Evolutionary conservation across 2,113 vertebrate species (phyloP), one percentile per base, ranked within the genome.

Genomic region (Abramis brama): DNA sequence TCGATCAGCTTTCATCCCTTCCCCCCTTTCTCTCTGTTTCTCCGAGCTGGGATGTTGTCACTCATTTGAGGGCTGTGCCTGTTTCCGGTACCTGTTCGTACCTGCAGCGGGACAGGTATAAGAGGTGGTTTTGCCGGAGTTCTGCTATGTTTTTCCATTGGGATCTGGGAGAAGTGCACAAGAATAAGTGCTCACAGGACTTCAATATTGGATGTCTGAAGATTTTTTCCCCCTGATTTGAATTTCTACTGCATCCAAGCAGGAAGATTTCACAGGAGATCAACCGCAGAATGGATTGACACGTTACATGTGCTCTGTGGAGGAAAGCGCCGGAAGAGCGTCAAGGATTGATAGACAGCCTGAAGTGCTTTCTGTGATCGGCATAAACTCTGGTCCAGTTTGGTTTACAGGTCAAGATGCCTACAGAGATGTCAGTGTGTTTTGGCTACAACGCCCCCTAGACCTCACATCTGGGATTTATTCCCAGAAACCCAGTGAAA

Each of bases 11-110:
- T 83, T 83, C 30, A 15, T 39, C 55, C 74, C 45, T 43, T 43
- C 77, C 33, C 55, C 52, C 50, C 75, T 57, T 27, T 17, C 43
- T 75, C n/a, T 77, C 45, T 45, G 36, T 52, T 27, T 70, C 84
- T 78, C 12, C 55, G 57, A 45, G 27, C 71, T 25, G 33, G 52
- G 71, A 75, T 52, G 60, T 55, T 78, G 25, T 50, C 68, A 68
- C 7, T 83, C 27, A 27, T 55, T 87, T 86, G 88, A 85, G 87
- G 87, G 86, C 73, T 77, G n/a, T 30, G 33, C 76, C 60, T 84
- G 73, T 82, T 70, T 85, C 70, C 77, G 79, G 83, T 82, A 88
- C 83, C 79, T 85, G 87, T 84, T 80, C 43, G 25, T 88, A 88
- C 87, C 87, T 86, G 87, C 83, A 77, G 59, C 57, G 36, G 45